Evolutionary conservation across 1,140 invertebrate species (phyloP).

Genomic region (Temnothorax longispinosus): DNA sequence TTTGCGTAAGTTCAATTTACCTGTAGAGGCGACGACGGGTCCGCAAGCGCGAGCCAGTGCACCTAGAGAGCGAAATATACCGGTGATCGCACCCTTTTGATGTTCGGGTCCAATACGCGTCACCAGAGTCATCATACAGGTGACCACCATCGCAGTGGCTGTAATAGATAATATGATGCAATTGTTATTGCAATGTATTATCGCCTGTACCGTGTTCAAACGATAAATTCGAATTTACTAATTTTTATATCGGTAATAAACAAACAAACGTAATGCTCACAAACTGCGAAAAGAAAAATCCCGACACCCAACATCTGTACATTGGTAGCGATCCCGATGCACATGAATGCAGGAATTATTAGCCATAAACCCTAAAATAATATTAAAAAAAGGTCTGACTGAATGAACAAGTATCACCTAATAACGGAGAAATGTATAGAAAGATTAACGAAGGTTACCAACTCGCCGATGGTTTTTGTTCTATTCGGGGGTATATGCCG

Average conservation of each 20-base stretch:
- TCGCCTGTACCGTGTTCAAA: not conserved
- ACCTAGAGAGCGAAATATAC: constrained; percentile 97
- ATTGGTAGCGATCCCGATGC: constrained; percentile 91
- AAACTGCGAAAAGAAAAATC: constrained; percentile 95
- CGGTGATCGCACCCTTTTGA: constrained; percentile 97
- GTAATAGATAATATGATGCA: constrained; percentile 57
- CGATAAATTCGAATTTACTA: not conserved
- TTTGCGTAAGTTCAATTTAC: constrained; percentile 82
- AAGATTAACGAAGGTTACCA: constrained; percentile 81
- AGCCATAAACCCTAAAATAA: constrained; percentile 91
- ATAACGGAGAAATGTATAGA: not conserved
- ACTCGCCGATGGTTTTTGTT: constrained; percentile 91
- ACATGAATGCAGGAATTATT: constrained; percentile 95
- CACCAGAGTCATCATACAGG: constrained; percentile 96
- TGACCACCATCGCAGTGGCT: constrained; percentile 98
- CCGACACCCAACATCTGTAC: constrained; percentile 90
- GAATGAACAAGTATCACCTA: not conserved
- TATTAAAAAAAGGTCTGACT: not conserved
- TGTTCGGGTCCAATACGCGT: constrained; percentile 92
- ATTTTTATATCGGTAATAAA: constrained; percentile 1
- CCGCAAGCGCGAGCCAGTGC: constrained; percentile 97
- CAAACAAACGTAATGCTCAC: constrained; percentile 87
- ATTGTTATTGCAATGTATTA: not conserved
- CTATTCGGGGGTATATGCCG: constrained; percentile 91
- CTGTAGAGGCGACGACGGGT: constrained; percentile 93